phyloP scores from a whole-genome alignment of 2,888 invertebrate genomes.

The Ormyrus thymus region DNA sequence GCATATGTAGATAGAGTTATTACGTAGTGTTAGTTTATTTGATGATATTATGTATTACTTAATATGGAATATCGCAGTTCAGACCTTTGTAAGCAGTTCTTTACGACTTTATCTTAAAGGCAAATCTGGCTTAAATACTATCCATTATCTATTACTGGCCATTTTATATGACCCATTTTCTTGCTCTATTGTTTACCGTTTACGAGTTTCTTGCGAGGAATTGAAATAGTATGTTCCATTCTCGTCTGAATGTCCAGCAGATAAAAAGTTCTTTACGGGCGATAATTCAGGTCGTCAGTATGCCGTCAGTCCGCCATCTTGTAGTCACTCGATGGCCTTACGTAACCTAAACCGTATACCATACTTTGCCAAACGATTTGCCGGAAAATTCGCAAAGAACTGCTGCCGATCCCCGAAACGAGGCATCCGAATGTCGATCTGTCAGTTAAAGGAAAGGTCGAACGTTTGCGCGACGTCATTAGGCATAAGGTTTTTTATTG shows the following conservation, averaged over 20 bases:
- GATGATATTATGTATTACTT: conserved; percentile 34
- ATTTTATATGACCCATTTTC: neutral
- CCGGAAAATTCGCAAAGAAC: conserved; percentile 46
- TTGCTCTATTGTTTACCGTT: neutral
- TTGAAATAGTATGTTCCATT: too few species aligned
- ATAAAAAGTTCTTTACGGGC: too few species aligned
- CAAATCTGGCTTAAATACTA: conserved; percentile 3
- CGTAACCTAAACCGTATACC: too few species aligned
- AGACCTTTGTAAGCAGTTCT: conserved; percentile 34
- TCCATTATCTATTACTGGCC: too few species aligned
- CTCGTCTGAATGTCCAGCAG: too few species aligned
- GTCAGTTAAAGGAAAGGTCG: conserved; percentile 5
- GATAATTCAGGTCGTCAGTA: too few species aligned
- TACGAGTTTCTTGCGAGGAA: neutral
- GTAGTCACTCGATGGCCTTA: too few species aligned
- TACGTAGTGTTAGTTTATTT: conserved; percentile 40
- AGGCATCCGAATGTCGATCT: neutral
- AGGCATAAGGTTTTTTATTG: conserved; percentile 37
- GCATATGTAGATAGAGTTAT: conserved; percentile 38
- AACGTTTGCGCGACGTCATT: neutral
- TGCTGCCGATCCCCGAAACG: conserved; percentile 31
- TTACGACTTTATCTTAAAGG: conserved; percentile 40
- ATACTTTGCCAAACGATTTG: conserved; percentile 24
- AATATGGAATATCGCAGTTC: conserved; percentile 8
- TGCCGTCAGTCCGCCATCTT: too few species aligned